These are phyloP conservation scores for Mimas tiliae DNA, from an alignment of 2,888 invertebrate genomes.

Conservation along the genomic window DNA sequence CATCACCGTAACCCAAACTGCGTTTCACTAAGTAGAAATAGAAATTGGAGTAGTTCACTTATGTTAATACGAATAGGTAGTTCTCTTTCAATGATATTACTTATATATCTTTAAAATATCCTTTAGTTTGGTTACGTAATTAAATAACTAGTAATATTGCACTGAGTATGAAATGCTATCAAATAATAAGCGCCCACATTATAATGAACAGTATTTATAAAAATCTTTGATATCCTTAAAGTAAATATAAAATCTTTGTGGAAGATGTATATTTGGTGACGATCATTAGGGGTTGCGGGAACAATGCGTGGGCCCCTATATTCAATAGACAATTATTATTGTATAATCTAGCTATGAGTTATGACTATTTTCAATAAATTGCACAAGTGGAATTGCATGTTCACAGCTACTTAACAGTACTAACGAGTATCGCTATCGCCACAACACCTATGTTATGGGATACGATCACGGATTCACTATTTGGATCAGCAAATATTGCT, in stretches of 20 bases:
- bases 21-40: slow-evolving; percentile 72
- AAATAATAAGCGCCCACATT: slow-evolving; percentile 84
- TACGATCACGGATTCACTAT: slow-evolving; percentile 65
- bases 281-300: slow-evolving; percentile 63
- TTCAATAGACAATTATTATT: slow-evolving; percentile 73
- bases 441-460: slow-evolving; percentile 64
- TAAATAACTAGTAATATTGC: slow-evolving; percentile 86
- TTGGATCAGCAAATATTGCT: slow-evolving; percentile 60
- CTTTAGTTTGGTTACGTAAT: slow-evolving; percentile 86
- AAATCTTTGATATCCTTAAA: slow-evolving; percentile 76
- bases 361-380: slow-evolving; percentile 83
- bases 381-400: slow-evolving; percentile 84
- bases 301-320: slow-evolving; percentile 80
- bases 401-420: slow-evolving; percentile 81
- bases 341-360: slow-evolving; percentile 83
- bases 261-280: slow-evolving; percentile 78
- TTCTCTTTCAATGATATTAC: slow-evolving; percentile 80
- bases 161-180: slow-evolving; percentile 85
- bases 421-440: slow-evolving; percentile 49
- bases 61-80: slow-evolving; percentile 83
- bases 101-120: slow-evolving; percentile 80
- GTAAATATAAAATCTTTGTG: slow-evolving; percentile 83
- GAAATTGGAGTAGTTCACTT: slow-evolving; percentile 69
- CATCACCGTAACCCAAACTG: slow-evolving; percentile 83
- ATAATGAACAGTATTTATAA: slow-evolving; percentile 72